Evolutionary conservation across 2,888 invertebrate genomes (phyloP).

Genomic region (Gortyna flavago): DNA sequence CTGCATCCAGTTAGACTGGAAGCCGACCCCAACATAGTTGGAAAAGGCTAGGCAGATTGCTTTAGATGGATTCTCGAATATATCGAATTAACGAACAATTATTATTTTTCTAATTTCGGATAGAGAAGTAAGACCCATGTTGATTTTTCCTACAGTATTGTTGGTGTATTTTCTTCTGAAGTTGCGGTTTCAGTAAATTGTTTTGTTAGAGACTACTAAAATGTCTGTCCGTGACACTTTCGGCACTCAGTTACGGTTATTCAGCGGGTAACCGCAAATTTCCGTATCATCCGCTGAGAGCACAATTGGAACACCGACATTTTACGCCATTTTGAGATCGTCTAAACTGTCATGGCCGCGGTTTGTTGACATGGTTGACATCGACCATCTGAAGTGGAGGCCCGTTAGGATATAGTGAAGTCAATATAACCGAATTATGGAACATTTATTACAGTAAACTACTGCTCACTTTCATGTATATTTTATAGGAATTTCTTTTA

Average conservation of each 20-base stretch:
- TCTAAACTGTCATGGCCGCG: constrained; percentile 30
- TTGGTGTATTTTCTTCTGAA: not conserved
- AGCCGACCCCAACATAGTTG: no score
- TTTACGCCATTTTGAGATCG: constrained; percentile 35
- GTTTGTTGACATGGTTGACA: constrained; percentile 48
- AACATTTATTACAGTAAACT: not conserved
- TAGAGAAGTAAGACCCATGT: not conserved
- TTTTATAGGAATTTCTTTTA: no score
- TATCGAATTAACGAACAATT: not conserved
- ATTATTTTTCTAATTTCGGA: not conserved
- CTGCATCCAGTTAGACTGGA: no score
- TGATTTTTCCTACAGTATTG: not conserved
- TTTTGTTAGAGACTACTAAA: constrained; percentile 29
- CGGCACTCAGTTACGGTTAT: constrained; percentile 68
- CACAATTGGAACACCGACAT: constrained; percentile 43
- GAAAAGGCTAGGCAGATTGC: no score
- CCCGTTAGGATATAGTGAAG: constrained; percentile 14
- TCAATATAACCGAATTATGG: not conserved
- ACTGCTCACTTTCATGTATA: no score
- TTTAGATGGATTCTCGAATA: not conserved
- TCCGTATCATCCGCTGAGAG: constrained; percentile 62
- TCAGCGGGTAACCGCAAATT: constrained; percentile 74
- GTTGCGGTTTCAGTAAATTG: constrained; percentile 5
- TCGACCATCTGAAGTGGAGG: not conserved
- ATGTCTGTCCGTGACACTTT: constrained; percentile 53